Percentiles rank a stretch among this genome's conserved stretches.
phyloP scores from a whole-genome alignment of 2,888 invertebrate genomes.

The Brachyptera risi region DNA sequence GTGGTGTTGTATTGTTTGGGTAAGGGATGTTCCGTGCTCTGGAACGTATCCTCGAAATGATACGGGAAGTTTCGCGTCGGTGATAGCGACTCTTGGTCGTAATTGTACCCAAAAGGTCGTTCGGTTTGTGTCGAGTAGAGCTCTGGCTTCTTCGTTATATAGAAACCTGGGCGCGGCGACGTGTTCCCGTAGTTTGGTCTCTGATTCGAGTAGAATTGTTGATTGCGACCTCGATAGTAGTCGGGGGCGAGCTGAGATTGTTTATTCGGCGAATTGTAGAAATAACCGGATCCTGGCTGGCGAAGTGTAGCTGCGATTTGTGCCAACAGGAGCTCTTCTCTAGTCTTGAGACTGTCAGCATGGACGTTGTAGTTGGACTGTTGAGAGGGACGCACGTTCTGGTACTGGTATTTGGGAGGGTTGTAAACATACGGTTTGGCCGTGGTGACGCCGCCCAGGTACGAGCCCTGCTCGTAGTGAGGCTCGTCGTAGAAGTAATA shows the following conservation, averaged over 20 bases:
- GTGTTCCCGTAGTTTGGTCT: constrained; percentile 34
- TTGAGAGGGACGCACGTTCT: not conserved
- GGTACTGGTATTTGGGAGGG: not conserved
- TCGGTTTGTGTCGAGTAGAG: constrained; percentile 33
- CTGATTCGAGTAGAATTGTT: constrained; percentile 34
- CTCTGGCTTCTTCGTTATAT: constrained; percentile 28
- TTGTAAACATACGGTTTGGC: not conserved
- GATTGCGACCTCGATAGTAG: constrained; percentile 3
- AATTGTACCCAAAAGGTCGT: constrained; percentile 33
- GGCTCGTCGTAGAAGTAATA: constrained; percentile 66
- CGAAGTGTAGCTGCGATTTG: constrained; percentile 11
- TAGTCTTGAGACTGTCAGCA: not conserved
- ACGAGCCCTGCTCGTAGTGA: not conserved
- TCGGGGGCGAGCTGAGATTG: not conserved
- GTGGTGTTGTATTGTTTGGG: constrained; percentile 39
- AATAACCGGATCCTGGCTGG: constrained; percentile 3
- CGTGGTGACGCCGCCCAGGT: constrained; percentile 30
- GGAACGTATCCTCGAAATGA: constrained; percentile 16
- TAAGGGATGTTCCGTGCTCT: constrained; percentile 24
- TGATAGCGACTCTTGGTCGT: not conserved
- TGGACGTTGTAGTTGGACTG: not conserved
- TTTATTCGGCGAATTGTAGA: constrained; percentile 5
- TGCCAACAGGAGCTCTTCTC: constrained; percentile 8
- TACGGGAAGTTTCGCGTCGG: constrained; percentile 2
- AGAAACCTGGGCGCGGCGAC: constrained; percentile 35